Evolutionary conservation across 2,797 vertebrate genomes (phyloP), one percentile per base, ranked within the genome.

Genomic region (Halcyon badia): DNA sequence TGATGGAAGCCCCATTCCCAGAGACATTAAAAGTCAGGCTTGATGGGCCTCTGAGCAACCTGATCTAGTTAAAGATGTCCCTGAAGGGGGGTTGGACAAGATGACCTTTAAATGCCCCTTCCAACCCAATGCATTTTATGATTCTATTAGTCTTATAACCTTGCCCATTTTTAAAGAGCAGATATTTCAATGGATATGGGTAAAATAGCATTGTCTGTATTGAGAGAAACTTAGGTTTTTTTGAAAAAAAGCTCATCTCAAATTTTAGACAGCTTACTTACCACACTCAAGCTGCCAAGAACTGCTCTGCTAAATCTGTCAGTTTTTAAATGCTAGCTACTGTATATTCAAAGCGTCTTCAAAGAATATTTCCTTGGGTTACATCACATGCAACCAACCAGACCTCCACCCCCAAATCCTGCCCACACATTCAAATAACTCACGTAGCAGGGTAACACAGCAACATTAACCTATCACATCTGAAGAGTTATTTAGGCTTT

Each of bases 271-370:
- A 68, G 41, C 72, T 91, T 94, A 89, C 89, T 96, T 87, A 80
- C 88, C 69, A 91, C 68, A 54, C 19, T 26, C 33, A 49, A 44
- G 25, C 25, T 95, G 75, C 92, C 85, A 87, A 64, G 49, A 56
- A 75, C 15, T 54, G 78, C 76, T 70, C 31, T 83, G 81, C 22
- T 87, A 85, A 95, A 97, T 69, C 90, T 96, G 75, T 49, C 87
- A 84, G 48, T 54, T 86, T 81, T 80, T 39, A 90, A 94, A 62
- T 86, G 68, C 37, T 83, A 30, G 22, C 57, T 52, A 22, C 44
- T 93, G 49, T 48, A 89, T 83, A 94, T 79, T 91, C 79, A 96
- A 73, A 86, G 35, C 41, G 31, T 79, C 60, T 52, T 69, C 62
- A 93, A 52, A 73, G 84, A 84, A 39, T n/a, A 71, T 87, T 95